Evolutionary conservation across 2,888 invertebrate genomes (phyloP), one percentile per base, ranked within the genome.

Genomic region (Temnothorax unifasciatus): DNA sequence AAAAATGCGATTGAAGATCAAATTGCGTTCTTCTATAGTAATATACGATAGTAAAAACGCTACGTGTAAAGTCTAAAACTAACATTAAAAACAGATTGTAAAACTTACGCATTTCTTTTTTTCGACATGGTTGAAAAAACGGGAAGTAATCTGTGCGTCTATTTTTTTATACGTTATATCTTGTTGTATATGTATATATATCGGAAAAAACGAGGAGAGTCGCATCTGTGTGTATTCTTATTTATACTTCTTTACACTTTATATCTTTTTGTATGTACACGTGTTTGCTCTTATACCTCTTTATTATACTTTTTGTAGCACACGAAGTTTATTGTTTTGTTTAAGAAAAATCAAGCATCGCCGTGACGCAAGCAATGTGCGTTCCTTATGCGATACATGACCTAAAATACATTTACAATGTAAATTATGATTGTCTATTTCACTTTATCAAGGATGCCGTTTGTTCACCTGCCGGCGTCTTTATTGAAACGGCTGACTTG

Each of bases 401-500:
- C 13, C n/a, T 38, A 15, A 52, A 52, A 71, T 71, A 54, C 6
- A 54, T 71, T 71, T 34, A n/a, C 54, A 38, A 71, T 71, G n/a
- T 71, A 34, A 71, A 71, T 71, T 5, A 41, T 18, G 15, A 38
- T 38, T 13, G 9, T 38, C n/a, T 29, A 29, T 11, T 21, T 21
- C 2, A 2, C 57, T 71, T 71, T 57, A 15, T 71, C 34, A 50
- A 69, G 68, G 68, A n/a, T 50, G 3, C 2, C 11, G 41, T 21
- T 25, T 18, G 68, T 68, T 66, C 5, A n/a, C 41, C 13, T 5
- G 41, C 13, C 6, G 11, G 34, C 6, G 29, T 8, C 5, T 47
- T 1, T 50, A 69, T 21, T 38, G 21, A 71, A 38, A 34, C 34
- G 34, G 6, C 0, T 34, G 34, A 34, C 34, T 34, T 34, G 34